A percentile compares a stretch with the other conserved stretches of the same genome.
These are phyloP conservation scores for Unio delphinus DNA, from an alignment of 2,888 invertebrate genomes.

Conservation along the genomic window DNA sequence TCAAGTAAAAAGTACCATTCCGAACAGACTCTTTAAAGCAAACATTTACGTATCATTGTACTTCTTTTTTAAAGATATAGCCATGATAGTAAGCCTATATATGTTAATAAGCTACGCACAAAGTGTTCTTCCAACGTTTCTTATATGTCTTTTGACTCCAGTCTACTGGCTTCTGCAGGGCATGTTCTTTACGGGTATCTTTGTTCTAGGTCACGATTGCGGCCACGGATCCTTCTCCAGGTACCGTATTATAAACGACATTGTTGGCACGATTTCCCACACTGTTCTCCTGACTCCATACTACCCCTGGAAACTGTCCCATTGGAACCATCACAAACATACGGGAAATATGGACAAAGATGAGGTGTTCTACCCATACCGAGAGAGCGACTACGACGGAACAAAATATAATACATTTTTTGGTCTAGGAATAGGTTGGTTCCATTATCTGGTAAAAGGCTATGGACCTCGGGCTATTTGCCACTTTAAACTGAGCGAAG, in stretches of 20 bases:
- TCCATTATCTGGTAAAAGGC: constrained; percentile 57
- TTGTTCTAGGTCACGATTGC: constrained; percentile 67
- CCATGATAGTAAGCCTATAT: constrained; percentile 42
- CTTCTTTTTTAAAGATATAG: constrained; percentile 56
- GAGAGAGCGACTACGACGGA: constrained; percentile 32
- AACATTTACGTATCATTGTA: constrained; percentile 52
- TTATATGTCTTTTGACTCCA: constrained; percentile 31
- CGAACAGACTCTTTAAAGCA: constrained; percentile 59
- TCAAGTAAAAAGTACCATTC: constrained; percentile 61
- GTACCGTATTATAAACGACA: constrained; percentile 54
- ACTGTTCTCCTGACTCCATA: constrained; percentile 61
- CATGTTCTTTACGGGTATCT: constrained; percentile 61
- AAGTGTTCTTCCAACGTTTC: constrained; percentile 14
- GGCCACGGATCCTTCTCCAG: constrained; percentile 66
- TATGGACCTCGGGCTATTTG: constrained; percentile 57
- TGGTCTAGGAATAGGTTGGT: constrained; percentile 62
- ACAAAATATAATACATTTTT: constrained; percentile 33
- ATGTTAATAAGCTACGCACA: constrained; percentile 15
- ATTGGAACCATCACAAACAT: constrained; percentile 64
- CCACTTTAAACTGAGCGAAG: constrained; percentile 51
- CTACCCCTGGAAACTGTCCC: constrained; percentile 66
- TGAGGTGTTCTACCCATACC: constrained; percentile 65
- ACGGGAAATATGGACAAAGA: constrained; percentile 68
- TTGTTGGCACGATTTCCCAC: constrained; percentile 59
- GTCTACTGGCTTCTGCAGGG: constrained; percentile 64